Percentiles rank a stretch among this genome's conserved stretches.
phyloP scores from a whole-genome alignment of 2,888 invertebrate species.

The Euplagia quadripunctaria region DNA sequence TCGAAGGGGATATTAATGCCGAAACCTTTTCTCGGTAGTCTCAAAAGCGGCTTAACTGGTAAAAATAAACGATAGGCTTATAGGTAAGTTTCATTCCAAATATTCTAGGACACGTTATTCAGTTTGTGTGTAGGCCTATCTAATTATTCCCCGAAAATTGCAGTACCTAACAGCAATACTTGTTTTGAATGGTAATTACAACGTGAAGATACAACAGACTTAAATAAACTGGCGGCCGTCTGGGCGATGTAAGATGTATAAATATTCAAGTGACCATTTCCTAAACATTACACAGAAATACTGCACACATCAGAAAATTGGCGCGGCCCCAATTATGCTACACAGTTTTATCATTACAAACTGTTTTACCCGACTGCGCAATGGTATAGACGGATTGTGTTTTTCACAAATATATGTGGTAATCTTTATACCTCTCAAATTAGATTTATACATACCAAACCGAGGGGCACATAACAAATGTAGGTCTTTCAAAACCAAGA shows the following conservation, averaged over 20 bases:
- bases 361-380: not conserved
- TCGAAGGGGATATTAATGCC: not conserved
- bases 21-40: not conserved
- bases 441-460: too few relatives aligned
- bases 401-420: not conserved
- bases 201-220: not conserved
- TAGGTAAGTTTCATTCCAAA: not conserved
- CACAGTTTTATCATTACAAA: constrained; percentile 36
- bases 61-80: not conserved
- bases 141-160: not conserved
- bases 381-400: not conserved
- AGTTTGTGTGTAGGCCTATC: not conserved
- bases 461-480: too few relatives aligned
- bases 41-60: not conserved
- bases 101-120: not conserved
- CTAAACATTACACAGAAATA: constrained; percentile 50
- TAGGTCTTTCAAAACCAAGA: not conserved
- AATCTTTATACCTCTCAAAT: not conserved
- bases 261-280: constrained; percentile 41
- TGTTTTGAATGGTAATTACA: constrained; percentile 13
- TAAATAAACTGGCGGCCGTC: constrained; percentile 16
- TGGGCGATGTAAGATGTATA: constrained; percentile 21
- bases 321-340: constrained; percentile 37
- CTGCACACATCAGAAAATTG: constrained; percentile 38
- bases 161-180: too few relatives aligned